Evolutionary conservation across 2,113 vertebrate genomes (phyloP).

Genomic region (Equus przewalskii): DNA sequence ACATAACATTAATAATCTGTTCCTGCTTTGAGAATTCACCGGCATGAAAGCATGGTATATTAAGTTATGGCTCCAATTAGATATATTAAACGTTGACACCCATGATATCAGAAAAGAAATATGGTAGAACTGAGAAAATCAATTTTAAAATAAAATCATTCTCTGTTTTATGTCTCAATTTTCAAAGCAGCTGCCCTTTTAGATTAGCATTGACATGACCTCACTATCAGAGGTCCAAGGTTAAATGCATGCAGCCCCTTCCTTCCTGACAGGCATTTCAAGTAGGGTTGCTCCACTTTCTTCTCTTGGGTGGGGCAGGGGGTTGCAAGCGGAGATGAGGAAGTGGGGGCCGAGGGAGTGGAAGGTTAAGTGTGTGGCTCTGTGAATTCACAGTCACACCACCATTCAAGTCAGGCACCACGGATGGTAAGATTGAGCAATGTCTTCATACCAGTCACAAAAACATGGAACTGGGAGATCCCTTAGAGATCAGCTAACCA

Average conservation of each 20-base stretch:
- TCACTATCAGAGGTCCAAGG: conserved; percentile 30
- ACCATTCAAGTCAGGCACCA: background rate
- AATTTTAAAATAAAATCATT: conserved; percentile 76
- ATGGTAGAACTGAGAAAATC: conserved; percentile 56
- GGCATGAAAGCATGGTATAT: conserved; percentile 27
- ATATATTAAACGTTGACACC: conserved; percentile 43
- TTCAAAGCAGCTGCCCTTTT: conserved; percentile 60
- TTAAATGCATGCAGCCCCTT: background rate
- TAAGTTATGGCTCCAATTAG: conserved; percentile 46
- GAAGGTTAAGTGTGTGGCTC: background rate
- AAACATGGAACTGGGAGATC: background rate
- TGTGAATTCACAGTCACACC: background rate
- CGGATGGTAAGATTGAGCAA: background rate
- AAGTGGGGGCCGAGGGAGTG: background rate
- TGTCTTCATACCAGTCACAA: background rate
- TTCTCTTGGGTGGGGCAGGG: background rate
- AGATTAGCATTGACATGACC: background rate
- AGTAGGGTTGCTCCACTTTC: background rate
- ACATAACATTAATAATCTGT: conserved; percentile 63
- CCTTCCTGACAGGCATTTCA: background rate
- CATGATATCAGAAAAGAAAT: conserved; percentile 58
- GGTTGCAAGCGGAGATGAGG: background rate
- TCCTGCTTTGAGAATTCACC: conserved; percentile 58
- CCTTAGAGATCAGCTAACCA: background rate
- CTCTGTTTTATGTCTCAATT: conserved; percentile 23